Percentiles rank a stretch among this genome's conserved stretches.
These are phyloP conservation scores for Hanleya hanleyi DNA, from an alignment of 2,888 invertebrate species.

Conservation along the genomic window DNA sequence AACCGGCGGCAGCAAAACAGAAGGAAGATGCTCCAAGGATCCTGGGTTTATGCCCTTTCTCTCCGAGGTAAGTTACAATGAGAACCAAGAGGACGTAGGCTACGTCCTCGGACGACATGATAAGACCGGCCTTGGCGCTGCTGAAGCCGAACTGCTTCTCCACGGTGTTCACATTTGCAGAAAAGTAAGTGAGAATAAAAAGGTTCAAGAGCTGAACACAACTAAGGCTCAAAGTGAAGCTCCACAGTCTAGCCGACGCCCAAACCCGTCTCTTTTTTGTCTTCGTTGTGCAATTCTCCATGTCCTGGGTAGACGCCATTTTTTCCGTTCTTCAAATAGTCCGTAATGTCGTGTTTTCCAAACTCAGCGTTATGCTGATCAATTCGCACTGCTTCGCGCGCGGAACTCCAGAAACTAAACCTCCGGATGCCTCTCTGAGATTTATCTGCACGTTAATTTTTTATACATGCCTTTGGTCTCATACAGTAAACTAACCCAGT, in stretches of 20 bases:
- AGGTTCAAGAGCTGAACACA: background rate
- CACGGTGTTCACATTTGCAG: background rate
- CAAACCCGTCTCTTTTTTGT: background rate
- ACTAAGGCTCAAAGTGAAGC: background rate
- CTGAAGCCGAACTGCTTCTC: background rate
- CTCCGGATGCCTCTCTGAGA: too few relatives aligned
- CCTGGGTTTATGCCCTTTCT: background rate
- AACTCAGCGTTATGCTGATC: too few relatives aligned
- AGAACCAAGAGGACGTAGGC: background rate
- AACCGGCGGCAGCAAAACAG: background rate
- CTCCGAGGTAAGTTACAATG: background rate
- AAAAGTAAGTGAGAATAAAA: background rate
- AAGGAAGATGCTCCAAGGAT: background rate
- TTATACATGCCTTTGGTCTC: too few relatives aligned
- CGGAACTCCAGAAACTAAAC: too few relatives aligned
- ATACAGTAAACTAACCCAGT: too few relatives aligned
- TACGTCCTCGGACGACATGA: background rate
- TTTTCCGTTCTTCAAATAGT: too few relatives aligned
- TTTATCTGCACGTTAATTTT: too few relatives aligned
- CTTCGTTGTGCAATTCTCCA: background rate
- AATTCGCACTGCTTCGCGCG: too few relatives aligned
- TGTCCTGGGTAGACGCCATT: too few relatives aligned
- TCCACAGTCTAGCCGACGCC: background rate
- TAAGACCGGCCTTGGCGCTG: background rate
- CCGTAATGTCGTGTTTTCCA: too few relatives aligned